phyloP scores from a whole-genome alignment of 2,888 invertebrate species.

The Oligia strigilis region DNA sequence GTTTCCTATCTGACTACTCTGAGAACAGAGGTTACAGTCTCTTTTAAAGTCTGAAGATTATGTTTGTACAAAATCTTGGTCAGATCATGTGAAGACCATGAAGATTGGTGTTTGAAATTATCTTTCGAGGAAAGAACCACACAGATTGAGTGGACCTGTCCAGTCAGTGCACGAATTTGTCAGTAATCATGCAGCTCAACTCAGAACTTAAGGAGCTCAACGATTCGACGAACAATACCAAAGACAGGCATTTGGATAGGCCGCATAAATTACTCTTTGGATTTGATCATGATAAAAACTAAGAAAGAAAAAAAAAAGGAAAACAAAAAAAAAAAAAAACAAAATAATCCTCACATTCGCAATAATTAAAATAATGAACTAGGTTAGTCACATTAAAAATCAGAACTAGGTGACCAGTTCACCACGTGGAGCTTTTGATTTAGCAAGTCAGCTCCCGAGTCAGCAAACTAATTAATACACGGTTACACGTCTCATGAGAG shows the following conservation, averaged over 20 bases:
- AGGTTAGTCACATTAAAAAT: background rate
- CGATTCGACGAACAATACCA: background rate
- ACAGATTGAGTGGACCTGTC: background rate
- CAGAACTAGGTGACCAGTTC: background rate
- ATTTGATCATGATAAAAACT: too few species aligned
- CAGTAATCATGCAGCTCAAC: background rate
- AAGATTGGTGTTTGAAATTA: too few species aligned
- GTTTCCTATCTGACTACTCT: too few species aligned
- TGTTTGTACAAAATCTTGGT: background rate
- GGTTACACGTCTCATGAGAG: background rate
- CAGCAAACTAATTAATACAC: constrained; percentile 8
- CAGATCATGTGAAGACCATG: too few species aligned
- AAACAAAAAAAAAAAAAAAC: too few species aligned
- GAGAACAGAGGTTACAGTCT: too few species aligned
- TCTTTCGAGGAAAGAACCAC: too few species aligned
- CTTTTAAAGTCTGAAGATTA: background rate
- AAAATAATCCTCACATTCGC: too few species aligned
- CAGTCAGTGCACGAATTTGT: background rate
- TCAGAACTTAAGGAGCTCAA: background rate
- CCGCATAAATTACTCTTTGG: too few species aligned
- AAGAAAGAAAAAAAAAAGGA: too few species aligned
- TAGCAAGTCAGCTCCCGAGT: background rate
- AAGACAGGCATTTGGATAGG: too few species aligned
- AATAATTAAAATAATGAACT: background rate
- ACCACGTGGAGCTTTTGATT: background rate